Evolutionary conservation across 2,797 vertebrate genomes (phyloP), one percentile per base, ranked within the genome.

Genomic region (Philypnodon macrostomus): DNA sequence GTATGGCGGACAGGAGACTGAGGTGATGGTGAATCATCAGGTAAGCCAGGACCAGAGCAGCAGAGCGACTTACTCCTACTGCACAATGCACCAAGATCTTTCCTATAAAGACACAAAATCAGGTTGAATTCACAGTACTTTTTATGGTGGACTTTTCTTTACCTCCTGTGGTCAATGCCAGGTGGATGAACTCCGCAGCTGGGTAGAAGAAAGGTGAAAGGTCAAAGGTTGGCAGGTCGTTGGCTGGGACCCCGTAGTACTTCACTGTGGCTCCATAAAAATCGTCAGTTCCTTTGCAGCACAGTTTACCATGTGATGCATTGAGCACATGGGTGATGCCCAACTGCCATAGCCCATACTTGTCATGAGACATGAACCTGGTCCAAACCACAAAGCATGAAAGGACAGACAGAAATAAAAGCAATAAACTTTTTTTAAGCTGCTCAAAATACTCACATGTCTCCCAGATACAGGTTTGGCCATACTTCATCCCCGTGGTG

Each of bases 381-480:
- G 27, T 7, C 53, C 6, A 54, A 7, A 53, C 4, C 34, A 1
- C 19, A 63, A 14, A 40, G 1, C 1, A 23, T 39, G 4, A 10
- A 15, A 27, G 14, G 48, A 40, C 48, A 23, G 27, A 21, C 30
- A 49, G 1, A 35, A 9, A 26, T 5, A n/a, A 27, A 2, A 47
- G 17, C 27, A 31, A 1, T 14, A 17, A 15, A 27, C 15, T 34
- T 26, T 32, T 49, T 26, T 4, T n/a, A n/a, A n/a, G 6, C n/a
- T 26, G 4, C 4, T 18, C 16, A 36, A 3, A 12, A 64, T 74
- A 89, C 94, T 95, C 80, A 97, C 95, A 93, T 92, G 71, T 97
- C 94, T 77, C 95, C 94, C 58, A 97, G 79, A 74, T 91, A 93
- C 69, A 98, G 86, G 62, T 92, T 92, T 1, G 93, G 94, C 94